phyloP scores from a whole-genome alignment of 2,113 vertebrate genomes.

The Rhynchomys soricoides region DNA sequence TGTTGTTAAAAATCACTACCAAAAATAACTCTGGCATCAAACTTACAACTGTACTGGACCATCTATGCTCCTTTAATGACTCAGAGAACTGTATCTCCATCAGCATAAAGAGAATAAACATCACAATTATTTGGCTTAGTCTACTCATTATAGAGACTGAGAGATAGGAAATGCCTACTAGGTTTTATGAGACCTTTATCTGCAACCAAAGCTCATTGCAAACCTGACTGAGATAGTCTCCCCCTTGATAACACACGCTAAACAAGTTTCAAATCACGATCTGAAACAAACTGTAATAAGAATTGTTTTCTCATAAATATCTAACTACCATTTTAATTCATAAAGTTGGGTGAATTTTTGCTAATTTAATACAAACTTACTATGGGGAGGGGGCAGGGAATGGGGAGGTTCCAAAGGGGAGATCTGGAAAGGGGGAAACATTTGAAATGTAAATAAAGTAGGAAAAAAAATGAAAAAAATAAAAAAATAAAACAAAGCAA shows the following conservation, averaged over 20 bases:
- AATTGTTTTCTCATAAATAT: background rate
- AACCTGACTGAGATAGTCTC: background rate
- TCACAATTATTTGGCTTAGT: background rate
- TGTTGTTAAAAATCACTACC: background rate
- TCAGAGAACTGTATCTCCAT: background rate
- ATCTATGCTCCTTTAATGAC: background rate
- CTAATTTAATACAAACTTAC: background rate
- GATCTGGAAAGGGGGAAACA: too few species aligned
- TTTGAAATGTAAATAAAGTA: too few species aligned
- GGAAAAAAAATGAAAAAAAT: too few species aligned
- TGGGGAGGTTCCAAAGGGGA: too few species aligned
- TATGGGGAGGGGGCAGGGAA: too few species aligned
- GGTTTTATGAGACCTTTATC: background rate
- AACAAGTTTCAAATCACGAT: background rate
- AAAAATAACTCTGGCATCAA: background rate
- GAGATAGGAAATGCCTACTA: background rate
- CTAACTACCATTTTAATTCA: background rate
- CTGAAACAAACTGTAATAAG: background rate
- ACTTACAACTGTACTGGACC: background rate
- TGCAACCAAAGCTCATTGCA: background rate
- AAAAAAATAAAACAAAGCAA: background rate
- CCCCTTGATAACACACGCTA: background rate
- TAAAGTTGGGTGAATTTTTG: background rate
- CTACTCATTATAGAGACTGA: background rate
- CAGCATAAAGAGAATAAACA: background rate